Evolutionary conservation across 2,888 invertebrate genomes (phyloP), one percentile per base, ranked within the genome.

Genomic region (Lasiommata megera): DNA sequence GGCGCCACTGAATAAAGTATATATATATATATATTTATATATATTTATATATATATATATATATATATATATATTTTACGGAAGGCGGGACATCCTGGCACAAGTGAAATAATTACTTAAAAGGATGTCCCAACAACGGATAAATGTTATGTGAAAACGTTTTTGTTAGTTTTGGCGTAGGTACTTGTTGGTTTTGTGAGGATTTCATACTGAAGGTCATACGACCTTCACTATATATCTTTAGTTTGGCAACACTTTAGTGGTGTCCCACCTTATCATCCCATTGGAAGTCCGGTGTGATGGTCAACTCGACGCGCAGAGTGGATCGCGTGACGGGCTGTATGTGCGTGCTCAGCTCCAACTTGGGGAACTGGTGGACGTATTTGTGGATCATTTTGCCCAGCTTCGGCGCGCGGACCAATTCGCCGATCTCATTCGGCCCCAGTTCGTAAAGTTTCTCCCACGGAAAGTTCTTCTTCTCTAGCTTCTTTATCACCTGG

Each of bases 221-320:
- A n/a, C n/a, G n/a, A n/a, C n/a, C n/a, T n/a, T n/a, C n/a, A n/a
- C n/a, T n/a, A n/a, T n/a, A n/a, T n/a, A n/a, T n/a, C n/a, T n/a
- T n/a, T n/a, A n/a, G n/a, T 14, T 38, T 38, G 8, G 3, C 16
- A 16, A 0, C 6, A 12, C 16, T 6, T 14, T 16, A 1, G 16
- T 14, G 16, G 8, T 38, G 6, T 40, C 40, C 17, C 18, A 96
- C 92, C 88, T 98, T 99, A 63, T 99, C 99, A 70, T 99, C 99
- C 99, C 99, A 99, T 74, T 99, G 97, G 84, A 99, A 99, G 86
- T 99, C 99, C 0, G 99, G 99, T 0, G 98, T 98, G 60, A 99
- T 97, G 0, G 99, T 99, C 12, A 99, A 88, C 83, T 99, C 99
- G 0, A 99, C 98, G 54, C 98, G 92, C 16, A 99, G 88, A 0